Percentiles rank a stretch among this genome's conserved stretches.
Conservation (phyloP, 2,113 vertebrate genomes). For the Corapipo altera region DNA sequence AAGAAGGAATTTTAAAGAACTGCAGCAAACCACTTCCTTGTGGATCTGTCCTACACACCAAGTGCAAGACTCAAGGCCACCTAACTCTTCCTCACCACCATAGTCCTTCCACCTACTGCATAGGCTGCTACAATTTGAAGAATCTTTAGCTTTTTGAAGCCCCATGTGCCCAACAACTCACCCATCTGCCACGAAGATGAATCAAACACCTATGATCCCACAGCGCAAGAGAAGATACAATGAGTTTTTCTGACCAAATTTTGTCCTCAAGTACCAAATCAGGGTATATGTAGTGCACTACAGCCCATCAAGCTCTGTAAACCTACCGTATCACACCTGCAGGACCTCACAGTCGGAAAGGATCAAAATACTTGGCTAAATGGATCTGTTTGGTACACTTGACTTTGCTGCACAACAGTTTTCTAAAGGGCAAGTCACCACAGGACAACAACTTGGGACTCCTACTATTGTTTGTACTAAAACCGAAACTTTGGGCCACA, state of each 20-base stretch:
- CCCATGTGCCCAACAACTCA: background rate
- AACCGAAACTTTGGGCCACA: background rate
- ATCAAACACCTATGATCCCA: background rate
- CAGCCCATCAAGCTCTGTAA: background rate
- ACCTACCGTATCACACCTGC: background rate
- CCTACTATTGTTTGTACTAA: background rate
- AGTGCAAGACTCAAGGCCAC: background rate
- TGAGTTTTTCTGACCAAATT: background rate
- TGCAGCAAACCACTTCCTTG: background rate
- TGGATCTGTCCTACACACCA: background rate
- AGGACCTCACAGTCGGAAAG: background rate
- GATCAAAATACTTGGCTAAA: background rate
- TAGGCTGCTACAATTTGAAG: background rate
- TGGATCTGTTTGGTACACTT: background rate
- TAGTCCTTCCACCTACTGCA: background rate
- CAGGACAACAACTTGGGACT: background rate
- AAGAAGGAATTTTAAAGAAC: background rate
- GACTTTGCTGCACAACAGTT: background rate
- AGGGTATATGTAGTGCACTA: background rate
- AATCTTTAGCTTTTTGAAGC: background rate
- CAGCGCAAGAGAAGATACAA: fast-evolving
- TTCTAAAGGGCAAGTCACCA: background rate
- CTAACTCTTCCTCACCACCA: background rate
- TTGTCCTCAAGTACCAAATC: background rate
- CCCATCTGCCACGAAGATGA: background rate